A percentile compares a stretch with the other conserved stretches of the same genome.
phyloP scores from a whole-genome alignment of 2,113 vertebrate species.

The Nesoenas mayeri region DNA sequence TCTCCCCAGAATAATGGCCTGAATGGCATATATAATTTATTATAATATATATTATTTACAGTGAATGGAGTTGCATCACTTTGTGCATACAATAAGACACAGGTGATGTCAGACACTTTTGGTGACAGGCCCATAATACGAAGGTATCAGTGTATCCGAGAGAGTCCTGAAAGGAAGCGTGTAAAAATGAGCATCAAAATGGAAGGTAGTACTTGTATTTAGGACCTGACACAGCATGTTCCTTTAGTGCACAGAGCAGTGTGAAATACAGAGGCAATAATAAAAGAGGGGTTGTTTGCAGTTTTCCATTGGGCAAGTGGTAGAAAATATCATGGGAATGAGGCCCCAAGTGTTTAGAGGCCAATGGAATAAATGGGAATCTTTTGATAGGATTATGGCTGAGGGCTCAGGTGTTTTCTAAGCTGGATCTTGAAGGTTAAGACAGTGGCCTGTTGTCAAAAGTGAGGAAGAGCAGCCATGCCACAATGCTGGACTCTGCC shows the following conservation, averaged over 20 bases:
- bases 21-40: constrained; percentile 76
- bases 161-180: not conserved
- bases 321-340: not conserved
- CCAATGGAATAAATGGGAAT: not conserved
- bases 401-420: not conserved
- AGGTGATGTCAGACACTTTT: constrained; percentile 12
- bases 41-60: constrained; percentile 72
- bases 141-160: not conserved
- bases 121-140: not conserved
- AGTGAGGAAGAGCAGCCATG: not conserved
- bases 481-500: not conserved
- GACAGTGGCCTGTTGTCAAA: not conserved
- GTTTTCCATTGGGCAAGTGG: not conserved
- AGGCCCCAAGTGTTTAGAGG: not conserved
- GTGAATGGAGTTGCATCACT: constrained; percentile 56
- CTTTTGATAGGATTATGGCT: not conserved
- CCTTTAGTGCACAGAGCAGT: not conserved
- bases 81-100: constrained; percentile 50
- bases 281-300: not conserved
- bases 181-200: not conserved
- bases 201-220: not conserved
- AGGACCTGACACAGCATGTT: not conserved
- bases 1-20: constrained; percentile 35
- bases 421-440: not conserved
- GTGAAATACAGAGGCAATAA: not conserved